Base-by-base conservation (phyloP, 1,140 invertebrate species). In the Goniozus legneri region DNA sequence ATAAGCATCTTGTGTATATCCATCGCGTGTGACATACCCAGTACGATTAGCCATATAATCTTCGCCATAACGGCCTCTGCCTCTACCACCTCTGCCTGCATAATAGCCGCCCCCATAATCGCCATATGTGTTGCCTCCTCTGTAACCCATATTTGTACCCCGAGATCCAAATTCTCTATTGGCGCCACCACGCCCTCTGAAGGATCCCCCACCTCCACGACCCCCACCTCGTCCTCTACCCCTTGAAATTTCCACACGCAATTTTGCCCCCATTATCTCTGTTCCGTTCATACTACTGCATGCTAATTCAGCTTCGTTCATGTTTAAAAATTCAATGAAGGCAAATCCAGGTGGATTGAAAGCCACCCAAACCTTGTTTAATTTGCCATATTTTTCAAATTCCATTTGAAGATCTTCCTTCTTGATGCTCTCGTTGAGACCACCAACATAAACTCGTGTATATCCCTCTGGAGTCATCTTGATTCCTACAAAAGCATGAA, bases 281-380 rank as follows among this genome's bases (percentile, higher is more conserved):
- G 84, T 84, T 48, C 94, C 94, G 77, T 98, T 95, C 64, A 97
- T 81, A 57, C 84, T 89, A 71, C 87, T 87, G 69, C 92, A 93
- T 24, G 95, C 93, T 71, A 94, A 86, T 71, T 95, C 91, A 20
- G 95, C 95, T 79, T 98, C 94, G 65, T 91, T 86, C 62, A 85
- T 82, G 73, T 95, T 94, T 76, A 95, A 89, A 80, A 97, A 99
- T 77, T 98, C 95, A 64, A 99, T 91, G 80, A 99, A 99, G 40
- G 96, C 97, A 81, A 99, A 99, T 56, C 95, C 94, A 59, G 86
- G 91, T 55, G 91, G 94, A 74, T 95, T 95, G 67, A 93, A 86
- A 22, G 92, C 93, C 48, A 96, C 91, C 92, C 92, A 96, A 33
- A 97, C 94, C 71, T 88, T 98, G 77, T 89, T 94, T 64, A 92